Base-by-base conservation (phyloP, 2,113 vertebrate species). In the Larimichthys polyactis region DNA sequence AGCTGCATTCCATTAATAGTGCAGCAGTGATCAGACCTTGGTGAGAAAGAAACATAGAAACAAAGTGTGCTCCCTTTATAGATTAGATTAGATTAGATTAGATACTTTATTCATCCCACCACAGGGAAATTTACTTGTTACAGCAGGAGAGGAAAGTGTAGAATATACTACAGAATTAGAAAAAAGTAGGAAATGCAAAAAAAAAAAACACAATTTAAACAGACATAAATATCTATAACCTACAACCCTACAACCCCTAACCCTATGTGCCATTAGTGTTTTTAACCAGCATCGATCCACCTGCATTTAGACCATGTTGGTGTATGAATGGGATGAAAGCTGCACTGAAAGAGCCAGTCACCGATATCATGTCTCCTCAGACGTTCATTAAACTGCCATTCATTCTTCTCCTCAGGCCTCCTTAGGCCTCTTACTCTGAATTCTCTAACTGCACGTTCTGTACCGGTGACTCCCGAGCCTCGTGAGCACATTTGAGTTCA, bases 281-380 rank as follows among this genome's bases (percentile, higher is more conserved):
- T 91, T 87, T 83, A 86, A 87, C 65, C 73, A 81, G 66, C 82
- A 93, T 91, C 52, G 88, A 92, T 90, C 88, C 85, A 81, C 78
- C 83, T 90, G 87, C 83, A 75, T 90, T 87, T 86, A 73, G 69
- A 84, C 75, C 83, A 59, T 40, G 58, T 67, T 24, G 75, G 44
- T 59, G 86, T 71, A 87, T 89, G 91, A 89, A 91, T 76, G 78
- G 71, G 75, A 91, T 83, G 77, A 76, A 87, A 83, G 78, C 78
- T 62, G 71, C 69, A 29, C 78, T 80, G 81, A 84, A 79, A 80
- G 58, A 85, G 80, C 63, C 74, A 72, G 78, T 82, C 84, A 62
- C 17, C 66, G 58, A 91, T 91, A 90, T 91, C 71, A 88, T 86
- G 64, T 88, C 87, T 89, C 87, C 71, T 71, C 22, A 70, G 79